Percentiles rank a stretch among this genome's conserved stretches.
Conservation (phyloP, 2,797 vertebrate species). For the Coracias cyanogaster region DNA sequence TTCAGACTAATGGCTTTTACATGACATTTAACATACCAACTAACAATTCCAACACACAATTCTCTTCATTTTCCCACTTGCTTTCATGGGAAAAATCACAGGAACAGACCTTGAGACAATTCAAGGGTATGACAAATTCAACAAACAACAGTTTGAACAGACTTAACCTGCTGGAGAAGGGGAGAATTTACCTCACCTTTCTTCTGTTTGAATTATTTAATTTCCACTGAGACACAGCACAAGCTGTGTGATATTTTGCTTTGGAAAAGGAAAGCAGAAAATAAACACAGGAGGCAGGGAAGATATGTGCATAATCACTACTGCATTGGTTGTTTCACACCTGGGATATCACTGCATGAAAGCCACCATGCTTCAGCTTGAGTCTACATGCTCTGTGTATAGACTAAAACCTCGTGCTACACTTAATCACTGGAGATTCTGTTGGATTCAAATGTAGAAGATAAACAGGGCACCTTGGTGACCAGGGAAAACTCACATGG, state of each 20-base stretch:
- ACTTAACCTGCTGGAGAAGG: not conserved
- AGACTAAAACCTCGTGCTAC: not conserved
- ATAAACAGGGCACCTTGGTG: rapidly evolving
- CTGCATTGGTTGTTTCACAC: not conserved
- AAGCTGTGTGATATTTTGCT: not conserved
- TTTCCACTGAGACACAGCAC: not conserved
- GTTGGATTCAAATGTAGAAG: not conserved
- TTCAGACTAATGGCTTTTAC: not conserved
- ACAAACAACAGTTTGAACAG: not conserved
- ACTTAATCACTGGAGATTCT: not conserved
- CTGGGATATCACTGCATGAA: not conserved
- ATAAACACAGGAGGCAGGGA: not conserved
- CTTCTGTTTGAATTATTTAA: not conserved
- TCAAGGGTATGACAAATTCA: not conserved
- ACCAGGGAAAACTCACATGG: rapidly evolving
- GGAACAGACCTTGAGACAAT: not conserved
- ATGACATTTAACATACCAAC: not conserved
- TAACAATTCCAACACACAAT: not conserved
- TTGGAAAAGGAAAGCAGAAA: not conserved
- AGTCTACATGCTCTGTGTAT: not conserved
- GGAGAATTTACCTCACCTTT: not conserved
- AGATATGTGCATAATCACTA: not conserved
- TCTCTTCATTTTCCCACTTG: not conserved
- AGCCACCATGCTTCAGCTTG: not conserved
- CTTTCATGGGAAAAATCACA: not conserved